These are phyloP conservation scores for Darevskia nairensis DNA, from an alignment of 2,797 vertebrate genomes.

Conservation along the genomic window DNA sequence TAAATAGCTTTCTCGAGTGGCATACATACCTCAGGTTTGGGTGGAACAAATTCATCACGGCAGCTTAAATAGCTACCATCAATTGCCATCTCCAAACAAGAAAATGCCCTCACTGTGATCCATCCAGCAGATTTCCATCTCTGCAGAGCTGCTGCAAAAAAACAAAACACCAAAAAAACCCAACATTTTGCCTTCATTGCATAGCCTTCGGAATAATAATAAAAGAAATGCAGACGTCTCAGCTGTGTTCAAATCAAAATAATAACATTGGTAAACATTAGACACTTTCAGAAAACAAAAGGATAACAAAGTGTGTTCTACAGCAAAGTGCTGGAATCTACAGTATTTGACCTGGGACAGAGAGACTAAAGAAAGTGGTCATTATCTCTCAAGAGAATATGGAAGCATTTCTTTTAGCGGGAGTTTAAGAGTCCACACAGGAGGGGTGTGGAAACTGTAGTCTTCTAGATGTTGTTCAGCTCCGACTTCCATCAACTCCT, in stretches of 20 bases:
- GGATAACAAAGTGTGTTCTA: background rate
- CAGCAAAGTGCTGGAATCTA: background rate
- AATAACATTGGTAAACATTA: conserved; percentile 2
- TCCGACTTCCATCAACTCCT: no score
- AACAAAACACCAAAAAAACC: no score
- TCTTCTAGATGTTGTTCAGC: no score
- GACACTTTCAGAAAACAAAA: conserved; percentile 3
- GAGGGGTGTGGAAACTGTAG: no score
- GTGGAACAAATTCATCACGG: conserved; percentile 1
- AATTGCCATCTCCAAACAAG: conserved; percentile 12
- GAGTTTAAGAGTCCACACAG: background rate
- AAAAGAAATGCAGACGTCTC: background rate
- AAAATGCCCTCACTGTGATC: conserved; percentile 24
- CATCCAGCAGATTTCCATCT: conserved; percentile 25
- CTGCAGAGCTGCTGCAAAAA: background rate
- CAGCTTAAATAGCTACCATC: conserved; percentile 32
- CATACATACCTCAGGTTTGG: conserved; percentile 5
- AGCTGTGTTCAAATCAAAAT: background rate
- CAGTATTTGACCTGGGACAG: background rate
- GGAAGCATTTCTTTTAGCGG: background rate
- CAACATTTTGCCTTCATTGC: background rate
- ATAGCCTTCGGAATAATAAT: conserved; percentile 4
- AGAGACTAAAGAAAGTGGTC: background rate
- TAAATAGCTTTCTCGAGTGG: conserved; percentile 38
- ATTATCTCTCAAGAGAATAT: conserved; percentile 1